phyloP scores from a whole-genome alignment of 1,140 invertebrate genomes.

The Ruditapes philippinarum region DNA sequence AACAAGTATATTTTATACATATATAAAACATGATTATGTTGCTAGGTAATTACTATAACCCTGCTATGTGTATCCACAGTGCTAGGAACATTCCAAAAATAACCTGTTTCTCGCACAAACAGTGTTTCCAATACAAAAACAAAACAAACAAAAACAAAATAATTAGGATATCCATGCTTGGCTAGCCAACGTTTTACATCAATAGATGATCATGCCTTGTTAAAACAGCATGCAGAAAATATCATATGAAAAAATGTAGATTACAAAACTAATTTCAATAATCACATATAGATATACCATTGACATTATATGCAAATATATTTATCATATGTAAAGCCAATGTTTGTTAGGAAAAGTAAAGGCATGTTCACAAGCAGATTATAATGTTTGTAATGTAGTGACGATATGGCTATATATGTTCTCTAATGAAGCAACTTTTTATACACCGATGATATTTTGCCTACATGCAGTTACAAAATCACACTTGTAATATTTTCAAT shows the following conservation, averaged over 20 bases:
- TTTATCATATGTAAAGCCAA: background rate
- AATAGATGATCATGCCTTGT: background rate
- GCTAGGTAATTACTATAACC: too few relatives aligned
- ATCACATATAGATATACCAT: background rate
- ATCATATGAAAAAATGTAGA: background rate
- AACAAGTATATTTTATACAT: too few relatives aligned
- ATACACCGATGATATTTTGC: too few relatives aligned
- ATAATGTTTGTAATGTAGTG: too few relatives aligned
- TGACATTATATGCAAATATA: background rate
- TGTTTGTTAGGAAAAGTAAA: background rate
- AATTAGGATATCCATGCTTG: slow-evolving; percentile 60
- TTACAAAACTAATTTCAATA: too few relatives aligned
- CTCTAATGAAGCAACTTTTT: too few relatives aligned
- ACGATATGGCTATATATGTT: too few relatives aligned
- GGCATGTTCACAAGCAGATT: too few relatives aligned
- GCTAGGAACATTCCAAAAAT: background rate
- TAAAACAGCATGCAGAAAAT: background rate
- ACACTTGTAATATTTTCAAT: too few relatives aligned
- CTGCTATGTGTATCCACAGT: too few relatives aligned
- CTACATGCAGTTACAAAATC: too few relatives aligned
- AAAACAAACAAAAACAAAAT: background rate
- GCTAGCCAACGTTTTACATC: slow-evolving; percentile 31
- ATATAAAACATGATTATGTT: too few relatives aligned
- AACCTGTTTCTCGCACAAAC: background rate
- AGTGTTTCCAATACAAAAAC: background rate